A percentile compares a stretch with the other conserved stretches of the same genome.
Evolutionary conservation across 2,113 vertebrate genomes (phyloP).

Genomic region (Chlorocebus sabaeus): DNA sequence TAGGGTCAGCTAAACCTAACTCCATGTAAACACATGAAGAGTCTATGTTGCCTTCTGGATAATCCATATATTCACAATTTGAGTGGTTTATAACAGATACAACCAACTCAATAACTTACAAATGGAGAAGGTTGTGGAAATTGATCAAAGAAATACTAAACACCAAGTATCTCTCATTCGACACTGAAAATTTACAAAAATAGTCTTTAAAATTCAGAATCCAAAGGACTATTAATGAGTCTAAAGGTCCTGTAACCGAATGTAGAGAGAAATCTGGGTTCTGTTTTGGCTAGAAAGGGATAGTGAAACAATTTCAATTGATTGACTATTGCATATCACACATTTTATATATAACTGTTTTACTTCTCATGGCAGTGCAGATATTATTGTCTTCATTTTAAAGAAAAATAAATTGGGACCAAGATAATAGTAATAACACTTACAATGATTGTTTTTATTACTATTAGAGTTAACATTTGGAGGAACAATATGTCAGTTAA

Average conservation of each 20-base stretch:
- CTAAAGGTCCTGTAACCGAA: neutral
- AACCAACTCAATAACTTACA: neutral
- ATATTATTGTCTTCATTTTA: neutral
- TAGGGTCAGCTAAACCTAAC: neutral
- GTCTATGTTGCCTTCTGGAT: neutral
- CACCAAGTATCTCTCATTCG: neutral
- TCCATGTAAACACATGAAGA: neutral
- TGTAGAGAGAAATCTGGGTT: neutral
- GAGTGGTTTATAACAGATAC: neutral
- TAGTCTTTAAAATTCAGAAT: neutral
- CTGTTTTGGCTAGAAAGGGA: neutral
- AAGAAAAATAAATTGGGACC: neutral
- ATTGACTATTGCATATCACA: neutral
- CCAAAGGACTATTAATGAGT: neutral
- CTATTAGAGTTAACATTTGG: neutral
- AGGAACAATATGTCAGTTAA: neutral
- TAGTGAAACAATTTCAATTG: neutral
- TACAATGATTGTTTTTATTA: neutral
- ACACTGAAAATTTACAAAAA: neutral
- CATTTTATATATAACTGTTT: neutral
- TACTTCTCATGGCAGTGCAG: neutral
- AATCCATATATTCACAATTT: neutral
- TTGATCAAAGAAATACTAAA: neutral
- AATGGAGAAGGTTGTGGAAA: neutral
- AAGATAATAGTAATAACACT: neutral